Evolutionary conservation across 2,888 invertebrate genomes (phyloP), one percentile per base, ranked within the genome.

Genomic region (Pemphredon lugubris): DNA sequence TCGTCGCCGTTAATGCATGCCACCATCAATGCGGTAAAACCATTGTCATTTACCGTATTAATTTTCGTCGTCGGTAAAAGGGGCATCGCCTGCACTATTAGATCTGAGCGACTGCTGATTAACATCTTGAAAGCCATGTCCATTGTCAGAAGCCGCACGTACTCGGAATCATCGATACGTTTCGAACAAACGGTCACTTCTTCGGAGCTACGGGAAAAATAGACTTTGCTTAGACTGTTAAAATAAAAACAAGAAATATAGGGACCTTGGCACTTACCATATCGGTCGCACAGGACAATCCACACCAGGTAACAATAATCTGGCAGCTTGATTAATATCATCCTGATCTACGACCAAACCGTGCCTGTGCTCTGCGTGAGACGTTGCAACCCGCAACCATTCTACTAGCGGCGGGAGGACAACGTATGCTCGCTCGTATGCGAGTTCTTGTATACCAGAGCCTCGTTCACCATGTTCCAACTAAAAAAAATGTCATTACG

Each of bases 401-500:
- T 97, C 97, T n/a, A 96, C 94, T 68, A 97, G 91, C 9, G 97
- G 97, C 0, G 97, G 97, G 74, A 97, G 90, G 0, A 96, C 96
- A 9, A 96, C 95, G 81, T 96, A 97, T 0, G 96, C 96, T 55
- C 97, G 92, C 90, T 96, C 96, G 74, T 96, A 96, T 88, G 96
- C 96, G 75, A 97, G 91, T 82, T 95, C 95, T 87, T 95, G 93
- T 37, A 93, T 91, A 2, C 92, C 93, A 6, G 87, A 82, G 51
- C 87, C 90, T 40, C 91, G 88, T 68, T 93, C 93, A 0, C 92
- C 92, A 85, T 95, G 95, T 86, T 95, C 95, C 88, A 95, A 84
- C 92, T 95, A 14, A 6, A 44, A n/a, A 21, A 32, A 47, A 53
- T 16, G 21, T 39, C 14, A n/a, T 37, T 11, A 21, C 6, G 9